These are phyloP conservation scores for Danio jaintianensis DNA, from an alignment of 2,797 vertebrate genomes.

Conservation along the genomic window DNA sequence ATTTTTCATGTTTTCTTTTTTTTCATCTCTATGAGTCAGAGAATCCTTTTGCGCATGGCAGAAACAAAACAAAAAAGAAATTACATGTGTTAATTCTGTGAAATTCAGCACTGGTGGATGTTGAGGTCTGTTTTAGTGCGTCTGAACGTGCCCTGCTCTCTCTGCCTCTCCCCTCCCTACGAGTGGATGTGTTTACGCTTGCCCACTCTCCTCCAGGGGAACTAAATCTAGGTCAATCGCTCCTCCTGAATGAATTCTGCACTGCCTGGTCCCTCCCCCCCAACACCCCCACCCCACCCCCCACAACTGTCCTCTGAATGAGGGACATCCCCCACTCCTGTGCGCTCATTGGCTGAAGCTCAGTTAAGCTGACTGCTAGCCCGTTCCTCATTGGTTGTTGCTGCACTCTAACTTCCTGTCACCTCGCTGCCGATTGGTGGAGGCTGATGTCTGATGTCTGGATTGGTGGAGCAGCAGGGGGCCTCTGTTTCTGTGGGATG, in stretches of 20 bases:
- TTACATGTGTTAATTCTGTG: conserved; percentile 45
- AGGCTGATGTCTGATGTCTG: conserved; percentile 61
- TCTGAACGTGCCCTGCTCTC: conserved; percentile 64
- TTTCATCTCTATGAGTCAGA: conserved; percentile 34
- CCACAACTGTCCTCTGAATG: conserved; percentile 74
- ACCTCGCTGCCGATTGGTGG: conserved; percentile 70
- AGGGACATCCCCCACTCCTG: conserved; percentile 77
- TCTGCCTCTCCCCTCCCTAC: conserved; percentile 62
- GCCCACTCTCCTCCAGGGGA: conserved; percentile 72
- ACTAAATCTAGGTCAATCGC: conserved; percentile 84
- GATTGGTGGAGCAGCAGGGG: conserved; percentile 77
- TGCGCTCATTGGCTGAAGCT: conserved; percentile 71
- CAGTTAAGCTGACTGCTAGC: conserved; percentile 67
- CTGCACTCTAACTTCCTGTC: conserved; percentile 67
- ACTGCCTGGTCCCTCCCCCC: conserved; percentile 74
- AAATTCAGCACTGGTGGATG: conserved; percentile 57
- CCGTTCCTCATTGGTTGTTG: conserved; percentile 69
- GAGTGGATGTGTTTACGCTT: conserved; percentile 79
- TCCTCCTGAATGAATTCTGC: conserved; percentile 85
- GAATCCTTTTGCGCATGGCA: conserved; percentile 30
- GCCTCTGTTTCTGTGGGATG: conserved; percentile 83
- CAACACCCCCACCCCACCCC: conserved; percentile 51
- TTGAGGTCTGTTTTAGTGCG: conserved; percentile 63
- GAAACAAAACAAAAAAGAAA: neutral
- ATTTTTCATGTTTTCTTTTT: conserved; percentile 27